These are phyloP conservation scores for Champsocephalus esox DNA, from an alignment of 2,797 vertebrate species.

Conservation along the genomic window DNA sequence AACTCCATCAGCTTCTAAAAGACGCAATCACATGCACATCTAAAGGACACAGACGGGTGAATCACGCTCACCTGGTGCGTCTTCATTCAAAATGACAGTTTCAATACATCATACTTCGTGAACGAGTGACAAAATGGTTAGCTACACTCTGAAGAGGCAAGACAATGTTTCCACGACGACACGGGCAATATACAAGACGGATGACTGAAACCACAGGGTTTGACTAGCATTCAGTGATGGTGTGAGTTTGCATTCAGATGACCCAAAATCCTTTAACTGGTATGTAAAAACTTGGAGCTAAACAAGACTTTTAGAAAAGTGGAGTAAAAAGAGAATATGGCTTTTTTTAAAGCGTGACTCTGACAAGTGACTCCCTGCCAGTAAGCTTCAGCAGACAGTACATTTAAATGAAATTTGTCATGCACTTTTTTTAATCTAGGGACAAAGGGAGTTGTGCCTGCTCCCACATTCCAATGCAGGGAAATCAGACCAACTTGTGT, in stretches of 20 bases:
- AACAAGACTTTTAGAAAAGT: constrained; percentile 64
- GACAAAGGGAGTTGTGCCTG: constrained; percentile 13
- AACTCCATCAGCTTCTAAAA: constrained; percentile 38
- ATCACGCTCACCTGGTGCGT: constrained; percentile 38
- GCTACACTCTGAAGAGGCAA: constrained; percentile 64
- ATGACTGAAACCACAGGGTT: constrained; percentile 27
- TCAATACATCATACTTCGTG: constrained; percentile 49
- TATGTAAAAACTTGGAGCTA: constrained; percentile 54
- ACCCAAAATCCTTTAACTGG: constrained; percentile 10
- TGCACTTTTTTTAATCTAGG: constrained; percentile 7
- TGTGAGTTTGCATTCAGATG: constrained; percentile 53
- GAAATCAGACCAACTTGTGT: constrained; percentile 29
- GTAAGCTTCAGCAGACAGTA: constrained; percentile 63
- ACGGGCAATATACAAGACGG: constrained; percentile 31
- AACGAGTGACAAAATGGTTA: constrained; percentile 56
- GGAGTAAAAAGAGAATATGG: constrained; percentile 82
- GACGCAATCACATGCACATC: constrained; percentile 58
- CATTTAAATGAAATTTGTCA: constrained; percentile 44
- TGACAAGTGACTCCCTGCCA: constrained; percentile 73
- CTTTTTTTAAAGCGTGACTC: constrained; percentile 79
- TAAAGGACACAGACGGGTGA: constrained; percentile 53
- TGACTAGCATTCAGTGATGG: constrained; percentile 31
- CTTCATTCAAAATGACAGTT: constrained; percentile 54
- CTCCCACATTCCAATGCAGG: constrained; percentile 17
- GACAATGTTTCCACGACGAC: constrained; percentile 48